These are phyloP conservation scores for Gorsachius magnificus DNA, from an alignment of 2,797 vertebrate genomes.

Conservation along the genomic window DNA sequence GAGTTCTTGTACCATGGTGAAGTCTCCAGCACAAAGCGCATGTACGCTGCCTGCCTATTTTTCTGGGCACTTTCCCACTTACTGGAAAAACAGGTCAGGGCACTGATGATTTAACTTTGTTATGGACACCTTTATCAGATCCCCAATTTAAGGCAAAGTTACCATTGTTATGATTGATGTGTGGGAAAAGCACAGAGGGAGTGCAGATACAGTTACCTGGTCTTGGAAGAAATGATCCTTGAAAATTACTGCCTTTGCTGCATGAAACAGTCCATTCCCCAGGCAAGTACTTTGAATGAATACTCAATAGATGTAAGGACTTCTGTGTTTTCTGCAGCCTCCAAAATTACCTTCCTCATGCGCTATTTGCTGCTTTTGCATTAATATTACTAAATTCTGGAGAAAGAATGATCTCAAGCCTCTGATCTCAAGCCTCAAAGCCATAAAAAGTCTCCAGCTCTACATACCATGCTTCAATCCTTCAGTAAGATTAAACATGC, in stretches of 20 bases:
- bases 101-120: background rate
- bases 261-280: background rate
- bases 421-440: slow-evolving; percentile 3
- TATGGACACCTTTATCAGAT: background rate
- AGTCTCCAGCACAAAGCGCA: background rate
- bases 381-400: slow-evolving; percentile 2
- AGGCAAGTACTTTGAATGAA: background rate
- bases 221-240: background rate
- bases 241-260: background rate
- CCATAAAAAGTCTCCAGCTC: background rate
- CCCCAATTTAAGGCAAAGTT: background rate
- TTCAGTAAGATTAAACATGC: background rate
- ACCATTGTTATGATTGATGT: background rate
- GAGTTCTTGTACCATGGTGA: background rate
- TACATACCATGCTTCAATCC: background rate
- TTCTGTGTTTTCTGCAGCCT: slow-evolving; percentile 16
- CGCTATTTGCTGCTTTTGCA: background rate
- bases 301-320: background rate
- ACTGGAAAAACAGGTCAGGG: rapidly evolving
- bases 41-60: background rate
- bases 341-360: background rate
- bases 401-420: background rate
- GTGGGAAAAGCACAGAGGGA: background rate
- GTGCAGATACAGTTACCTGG: background rate
- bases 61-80: background rate